A percentile compares a stretch with the other conserved stretches of the same genome.
Evolutionary conservation across 35 echinoderm and acorn worm genomes (phyloP).

Genomic region (Ophioderma brevispina): DNA sequence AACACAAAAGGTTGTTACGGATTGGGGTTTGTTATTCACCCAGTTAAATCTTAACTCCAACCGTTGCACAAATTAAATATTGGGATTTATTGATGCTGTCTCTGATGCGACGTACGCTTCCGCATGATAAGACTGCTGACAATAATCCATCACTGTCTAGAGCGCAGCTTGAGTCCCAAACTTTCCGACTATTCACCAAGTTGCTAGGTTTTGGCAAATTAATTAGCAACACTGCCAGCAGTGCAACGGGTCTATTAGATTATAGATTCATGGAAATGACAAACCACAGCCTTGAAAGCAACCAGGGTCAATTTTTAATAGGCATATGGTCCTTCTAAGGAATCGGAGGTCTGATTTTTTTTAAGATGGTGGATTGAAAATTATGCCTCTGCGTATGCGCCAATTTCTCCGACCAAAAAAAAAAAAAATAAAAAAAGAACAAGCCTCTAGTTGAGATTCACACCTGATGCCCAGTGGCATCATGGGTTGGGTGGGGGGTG

Average conservation of each 20-base stretch:
- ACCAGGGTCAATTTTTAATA: conserved; percentile 9
- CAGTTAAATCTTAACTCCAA: conserved; percentile 51
- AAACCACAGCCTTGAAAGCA: neutral
- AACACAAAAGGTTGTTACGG: neutral
- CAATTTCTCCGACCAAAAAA: neutral
- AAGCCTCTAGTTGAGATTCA: neutral
- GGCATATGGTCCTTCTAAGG: neutral
- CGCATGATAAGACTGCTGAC: neutral
- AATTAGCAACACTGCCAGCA: conserved; percentile 19
- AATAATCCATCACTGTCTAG: conserved; percentile 5
- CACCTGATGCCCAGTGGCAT: conserved; percentile 4
- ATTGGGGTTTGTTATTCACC: conserved; percentile 48
- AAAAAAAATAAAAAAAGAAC: too few species aligned
- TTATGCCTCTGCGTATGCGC: neutral
- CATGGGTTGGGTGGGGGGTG: neutral
- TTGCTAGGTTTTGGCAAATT: conserved; percentile 35
- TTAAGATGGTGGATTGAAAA: conserved; percentile 25
- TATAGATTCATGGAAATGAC: conserved; percentile 20
- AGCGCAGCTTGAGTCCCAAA: neutral
- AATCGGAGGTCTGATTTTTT: neutral
- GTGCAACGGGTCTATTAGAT: conserved; percentile 1
- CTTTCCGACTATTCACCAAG: neutral
- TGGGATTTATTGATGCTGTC: conserved; percentile 57
- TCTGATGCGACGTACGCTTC: conserved; percentile 22
- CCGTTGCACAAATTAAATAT: conserved; percentile 24